phyloP scores from a whole-genome alignment of 2,113 vertebrate genomes.

The Otolemur garnettii region DNA sequence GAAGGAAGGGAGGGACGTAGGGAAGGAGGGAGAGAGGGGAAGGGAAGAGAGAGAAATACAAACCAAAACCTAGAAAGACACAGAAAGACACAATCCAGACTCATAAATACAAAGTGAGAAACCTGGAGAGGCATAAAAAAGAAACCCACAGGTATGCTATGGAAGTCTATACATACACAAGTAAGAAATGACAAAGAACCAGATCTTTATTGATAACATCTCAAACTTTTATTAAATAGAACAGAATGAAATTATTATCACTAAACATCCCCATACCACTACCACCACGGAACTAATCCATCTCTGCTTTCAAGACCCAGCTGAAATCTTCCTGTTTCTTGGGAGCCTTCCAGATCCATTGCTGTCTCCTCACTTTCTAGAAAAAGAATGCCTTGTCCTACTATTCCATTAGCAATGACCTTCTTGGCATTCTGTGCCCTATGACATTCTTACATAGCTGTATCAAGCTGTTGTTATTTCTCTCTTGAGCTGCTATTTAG shows the following conservation, averaged over 20 bases:
- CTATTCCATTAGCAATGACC: neutral
- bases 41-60: neutral
- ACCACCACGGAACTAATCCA: neutral
- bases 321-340: neutral
- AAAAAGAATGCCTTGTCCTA: conserved; percentile 27
- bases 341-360: neutral
- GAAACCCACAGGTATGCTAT: neutral
- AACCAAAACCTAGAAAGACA: neutral
- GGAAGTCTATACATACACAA: neutral
- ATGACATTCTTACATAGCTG: neutral
- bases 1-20: neutral
- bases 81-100: neutral
- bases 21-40: neutral
- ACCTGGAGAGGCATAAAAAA: neutral
- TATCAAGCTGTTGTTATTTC: neutral
- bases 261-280: too few species aligned
- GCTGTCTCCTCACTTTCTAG: neutral
- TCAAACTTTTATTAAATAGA: neutral
- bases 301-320: conserved; percentile 30
- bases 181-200: neutral
- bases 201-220: neutral
- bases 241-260: neutral
- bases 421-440: neutral
- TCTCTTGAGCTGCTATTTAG: neutral
- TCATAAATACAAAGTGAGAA: neutral